These are phyloP conservation scores for Elachura formosa DNA, from an alignment of 2,113 vertebrate species.

Conservation along the genomic window DNA sequence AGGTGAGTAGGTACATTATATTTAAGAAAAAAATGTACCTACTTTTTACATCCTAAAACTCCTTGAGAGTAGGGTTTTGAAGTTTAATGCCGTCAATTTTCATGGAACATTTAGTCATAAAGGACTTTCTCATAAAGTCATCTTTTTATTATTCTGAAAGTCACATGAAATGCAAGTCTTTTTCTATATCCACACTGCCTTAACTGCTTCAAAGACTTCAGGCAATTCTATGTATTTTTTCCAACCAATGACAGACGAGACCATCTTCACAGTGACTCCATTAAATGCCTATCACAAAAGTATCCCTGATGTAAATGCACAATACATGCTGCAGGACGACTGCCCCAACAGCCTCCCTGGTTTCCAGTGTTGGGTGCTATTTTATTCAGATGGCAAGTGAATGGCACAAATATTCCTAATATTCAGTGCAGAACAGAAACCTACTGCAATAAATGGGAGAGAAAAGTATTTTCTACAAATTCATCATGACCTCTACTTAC, in stretches of 20 bases:
- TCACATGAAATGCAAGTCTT: not conserved
- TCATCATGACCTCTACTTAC: not conserved
- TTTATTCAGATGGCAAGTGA: not conserved
- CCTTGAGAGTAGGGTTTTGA: not conserved
- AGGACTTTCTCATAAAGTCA: not conserved
- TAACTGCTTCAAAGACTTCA: not conserved
- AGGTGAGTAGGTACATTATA: not conserved
- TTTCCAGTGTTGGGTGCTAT: not conserved
- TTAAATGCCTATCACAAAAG: not conserved
- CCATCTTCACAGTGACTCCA: not conserved
- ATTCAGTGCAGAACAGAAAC: conserved; percentile 16
- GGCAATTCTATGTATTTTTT: not conserved
- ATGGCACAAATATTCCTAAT: not conserved
- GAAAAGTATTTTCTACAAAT: not conserved
- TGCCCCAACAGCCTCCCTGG: not conserved
- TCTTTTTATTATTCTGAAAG: not conserved
- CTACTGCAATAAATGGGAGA: not conserved
- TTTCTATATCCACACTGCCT: not conserved
- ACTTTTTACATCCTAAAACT: not conserved
- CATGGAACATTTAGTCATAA: conserved; percentile 17
- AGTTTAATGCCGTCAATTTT: not conserved
- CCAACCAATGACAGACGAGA: not conserved
- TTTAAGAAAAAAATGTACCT: not conserved
- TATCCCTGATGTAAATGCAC: not conserved
- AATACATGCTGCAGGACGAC: accelerated